These are phyloP conservation scores for Erannis defoliaria DNA, from an alignment of 2,888 invertebrate species.

Conservation along the genomic window DNA sequence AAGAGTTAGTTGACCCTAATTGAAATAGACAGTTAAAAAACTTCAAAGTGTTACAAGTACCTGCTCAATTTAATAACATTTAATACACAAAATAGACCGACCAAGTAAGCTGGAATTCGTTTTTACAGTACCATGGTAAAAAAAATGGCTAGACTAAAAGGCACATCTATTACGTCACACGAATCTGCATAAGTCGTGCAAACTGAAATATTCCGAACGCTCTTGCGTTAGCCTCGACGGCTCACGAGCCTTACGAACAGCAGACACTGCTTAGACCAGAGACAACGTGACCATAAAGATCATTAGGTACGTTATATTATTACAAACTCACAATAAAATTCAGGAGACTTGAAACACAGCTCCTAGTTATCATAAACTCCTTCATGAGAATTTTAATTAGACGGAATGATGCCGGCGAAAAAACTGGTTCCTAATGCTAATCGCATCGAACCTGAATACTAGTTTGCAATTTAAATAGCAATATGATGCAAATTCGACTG, in stretches of 20 bases:
- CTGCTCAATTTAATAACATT: too few species aligned
- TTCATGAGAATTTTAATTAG: conserved; percentile 42
- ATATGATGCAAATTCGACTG: conserved; percentile 46
- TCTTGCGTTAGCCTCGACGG: not conserved
- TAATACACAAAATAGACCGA: too few species aligned
- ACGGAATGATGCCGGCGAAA: conserved; percentile 33
- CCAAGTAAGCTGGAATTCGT: too few species aligned
- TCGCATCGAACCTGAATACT: conserved; percentile 43
- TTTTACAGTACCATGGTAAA: too few species aligned
- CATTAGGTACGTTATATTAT: not conserved
- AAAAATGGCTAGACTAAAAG: too few species aligned
- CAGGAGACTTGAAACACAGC: conserved; percentile 6
- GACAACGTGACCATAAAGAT: too few species aligned
- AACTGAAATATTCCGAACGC: not conserved
- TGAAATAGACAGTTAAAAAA: too few species aligned
- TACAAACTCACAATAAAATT: not conserved
- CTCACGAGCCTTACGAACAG: not conserved
- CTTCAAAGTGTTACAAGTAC: too few species aligned
- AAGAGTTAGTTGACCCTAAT: too few species aligned
- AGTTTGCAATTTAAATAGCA: conserved; percentile 49
- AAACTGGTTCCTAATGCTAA: conserved; percentile 48
- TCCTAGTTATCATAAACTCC: conserved; percentile 24
- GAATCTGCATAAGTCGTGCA: not conserved
- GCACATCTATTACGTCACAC: not conserved
- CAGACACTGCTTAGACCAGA: not conserved